Conservation (phyloP, 2,888 invertebrate species). For the Ernsta delagoae region DNA sequence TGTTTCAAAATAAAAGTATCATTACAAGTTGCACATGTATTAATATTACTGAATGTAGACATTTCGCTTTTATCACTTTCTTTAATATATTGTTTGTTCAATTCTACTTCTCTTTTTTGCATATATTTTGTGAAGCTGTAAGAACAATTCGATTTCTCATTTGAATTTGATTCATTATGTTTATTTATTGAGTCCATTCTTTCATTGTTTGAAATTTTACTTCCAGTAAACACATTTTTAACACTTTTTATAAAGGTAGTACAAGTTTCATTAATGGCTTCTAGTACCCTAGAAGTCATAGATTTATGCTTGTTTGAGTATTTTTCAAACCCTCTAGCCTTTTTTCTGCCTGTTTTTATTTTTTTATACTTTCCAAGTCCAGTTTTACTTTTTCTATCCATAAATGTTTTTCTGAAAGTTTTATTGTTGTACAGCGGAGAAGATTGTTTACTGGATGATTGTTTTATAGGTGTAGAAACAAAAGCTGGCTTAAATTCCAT, state of each 20-base stretch:
- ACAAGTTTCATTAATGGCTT: conserved; percentile 69
- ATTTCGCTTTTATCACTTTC: conserved; percentile 38
- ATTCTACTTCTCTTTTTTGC: conserved; percentile 59
- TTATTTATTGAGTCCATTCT: conserved; percentile 12
- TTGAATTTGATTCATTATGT: conserved; percentile 23
- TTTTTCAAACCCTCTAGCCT: conserved; percentile 1
- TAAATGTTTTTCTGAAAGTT: conserved; percentile 1
- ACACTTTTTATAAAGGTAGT: conserved; percentile 65
- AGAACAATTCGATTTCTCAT: conserved; percentile 45
- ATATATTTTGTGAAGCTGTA: conserved; percentile 72
- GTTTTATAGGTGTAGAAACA: conserved; percentile 58
- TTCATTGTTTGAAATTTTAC: conserved; percentile 41
- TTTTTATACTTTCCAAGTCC: neutral
- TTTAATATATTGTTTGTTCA: conserved; percentile 38
- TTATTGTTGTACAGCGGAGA: neutral
- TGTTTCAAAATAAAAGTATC: conserved; percentile 59
- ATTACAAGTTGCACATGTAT: conserved; percentile 66
- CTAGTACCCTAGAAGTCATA: conserved; percentile 59
- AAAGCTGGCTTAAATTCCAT: conserved; percentile 57
- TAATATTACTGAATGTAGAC: conserved; percentile 29
- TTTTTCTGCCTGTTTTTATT: conserved; percentile 29
- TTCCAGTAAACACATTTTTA: conserved; percentile 60
- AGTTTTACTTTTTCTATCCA: neutral
- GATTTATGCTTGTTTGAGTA: conserved; percentile 41
- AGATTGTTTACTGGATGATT: neutral